These are phyloP conservation scores for Pionites leucogaster DNA, from an alignment of 2,113 vertebrate genomes.

Conservation along the genomic window DNA sequence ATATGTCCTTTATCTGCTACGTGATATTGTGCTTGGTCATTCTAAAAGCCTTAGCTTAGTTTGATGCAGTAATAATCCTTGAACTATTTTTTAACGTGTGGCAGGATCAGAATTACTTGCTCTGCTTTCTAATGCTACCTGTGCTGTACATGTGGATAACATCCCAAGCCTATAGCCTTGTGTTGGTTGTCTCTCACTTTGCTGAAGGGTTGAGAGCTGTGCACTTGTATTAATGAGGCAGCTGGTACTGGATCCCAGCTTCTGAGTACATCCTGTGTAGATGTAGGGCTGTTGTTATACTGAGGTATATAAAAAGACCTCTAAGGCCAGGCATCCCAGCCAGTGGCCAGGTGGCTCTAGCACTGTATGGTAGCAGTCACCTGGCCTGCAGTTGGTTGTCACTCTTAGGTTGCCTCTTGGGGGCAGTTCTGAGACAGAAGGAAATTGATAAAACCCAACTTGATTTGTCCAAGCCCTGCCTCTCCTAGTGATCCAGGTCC, in stretches of 20 bases:
- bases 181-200: background rate
- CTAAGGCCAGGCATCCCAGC: background rate
- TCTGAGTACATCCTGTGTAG: background rate
- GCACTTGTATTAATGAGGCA: background rate
- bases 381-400: background rate
- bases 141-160: background rate
- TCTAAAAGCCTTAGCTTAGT: background rate
- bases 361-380: background rate
- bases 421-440: background rate
- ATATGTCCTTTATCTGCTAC: background rate
- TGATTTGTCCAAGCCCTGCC: background rate
- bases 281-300: background rate
- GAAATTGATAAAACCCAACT: background rate
- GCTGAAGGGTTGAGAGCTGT: background rate
- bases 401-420: background rate
- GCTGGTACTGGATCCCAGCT: background rate
- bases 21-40: background rate
- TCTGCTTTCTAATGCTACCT: background rate
- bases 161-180: background rate
- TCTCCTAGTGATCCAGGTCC: background rate
- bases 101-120: background rate
- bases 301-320: background rate
- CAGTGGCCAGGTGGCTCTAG: background rate
- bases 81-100: background rate
- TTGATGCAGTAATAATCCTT: background rate